Base-by-base conservation (phyloP, 2,113 vertebrate species). In the Ophthalmolycus amberensis region DNA sequence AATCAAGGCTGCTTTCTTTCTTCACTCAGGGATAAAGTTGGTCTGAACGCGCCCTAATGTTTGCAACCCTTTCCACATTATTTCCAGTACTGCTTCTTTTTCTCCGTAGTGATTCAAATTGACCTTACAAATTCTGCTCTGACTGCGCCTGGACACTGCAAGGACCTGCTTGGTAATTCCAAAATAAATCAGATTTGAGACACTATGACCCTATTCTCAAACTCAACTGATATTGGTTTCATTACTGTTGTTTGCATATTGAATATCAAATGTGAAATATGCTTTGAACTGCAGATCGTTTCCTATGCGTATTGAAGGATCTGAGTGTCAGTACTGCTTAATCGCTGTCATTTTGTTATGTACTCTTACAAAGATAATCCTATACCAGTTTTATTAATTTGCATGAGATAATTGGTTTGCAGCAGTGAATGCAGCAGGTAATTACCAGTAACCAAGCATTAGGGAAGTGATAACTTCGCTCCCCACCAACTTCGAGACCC, bases 381-480 rank as follows among this genome's bases (percentile, higher is more conserved):
- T 68, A 67, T 63, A 77, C 63, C 87, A 42, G 64, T 75, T 86
- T 82, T 78, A 88, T 86, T 88, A 46, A 92, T 92, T 93, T 92
- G 90, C 91, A 93, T 91, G 75, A 78, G 90, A 86, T 91, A 91
- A 93, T 92, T 91, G 79, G 82, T 88, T 85, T 77, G 80, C 84
- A 71, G 80, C 58, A 48, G 70, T 74, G 79, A 82, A 77, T 71
- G 72, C 56, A 29, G 77, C n/a, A 77, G 40, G 81, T 88, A 84
- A 88, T 87, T 85, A 74, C 62, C 75, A 87, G 75, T 80, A 73
- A 85, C 69, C 72, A 71, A 85, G 69, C 67, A 62, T 80, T 63
- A 40, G 38, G 46, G 25, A 25, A 25, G 25, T 25, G 25, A 25
- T 25, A 25, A 25, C 25, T 25, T 25, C 25, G n/a, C 77, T 84